A percentile compares a stretch with the other conserved stretches of the same genome.
These are phyloP conservation scores for Callyntrura guangdongensis DNA, from an alignment of 2,888 invertebrate genomes.

Conservation along the genomic window DNA sequence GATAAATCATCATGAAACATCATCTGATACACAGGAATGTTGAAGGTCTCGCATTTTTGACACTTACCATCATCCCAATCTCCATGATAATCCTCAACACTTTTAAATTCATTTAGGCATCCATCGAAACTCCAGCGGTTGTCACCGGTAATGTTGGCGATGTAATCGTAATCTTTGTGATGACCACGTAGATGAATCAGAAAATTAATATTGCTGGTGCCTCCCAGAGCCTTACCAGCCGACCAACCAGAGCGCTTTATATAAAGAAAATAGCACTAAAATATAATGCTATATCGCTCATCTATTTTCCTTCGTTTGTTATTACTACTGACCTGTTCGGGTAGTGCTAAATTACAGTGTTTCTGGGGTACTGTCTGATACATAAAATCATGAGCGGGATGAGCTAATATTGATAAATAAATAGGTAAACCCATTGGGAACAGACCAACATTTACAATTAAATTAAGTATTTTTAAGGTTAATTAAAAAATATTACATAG, in stretches of 20 bases:
- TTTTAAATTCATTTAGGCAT: slow-evolving; percentile 78
- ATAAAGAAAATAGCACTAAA: not conserved
- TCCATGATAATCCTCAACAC: slow-evolving; percentile 78
- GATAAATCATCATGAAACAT: not conserved
- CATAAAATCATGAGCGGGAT: slow-evolving; percentile 76
- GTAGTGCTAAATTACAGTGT: slow-evolving; percentile 69
- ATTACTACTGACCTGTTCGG: slow-evolving; percentile 63
- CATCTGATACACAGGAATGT: too few species aligned
- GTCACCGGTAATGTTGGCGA: slow-evolving; percentile 80
- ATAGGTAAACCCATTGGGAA: too few species aligned
- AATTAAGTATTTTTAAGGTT: too few species aligned
- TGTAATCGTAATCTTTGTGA: slow-evolving; percentile 79
- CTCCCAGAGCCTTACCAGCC: slow-evolving; percentile 77
- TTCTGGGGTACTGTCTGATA: slow-evolving; percentile 78
- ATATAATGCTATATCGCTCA: not conserved
- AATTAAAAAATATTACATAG: too few species aligned
- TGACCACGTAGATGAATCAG: slow-evolving; percentile 73
- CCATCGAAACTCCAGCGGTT: slow-evolving; percentile 80
- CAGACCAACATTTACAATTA: too few species aligned
- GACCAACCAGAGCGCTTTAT: slow-evolving; percentile 76
- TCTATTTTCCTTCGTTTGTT: too few species aligned
- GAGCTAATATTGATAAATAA: too few species aligned
- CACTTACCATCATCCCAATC: slow-evolving; percentile 67
- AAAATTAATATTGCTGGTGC: slow-evolving; percentile 74
- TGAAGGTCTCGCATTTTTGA: too few species aligned